Evolutionary conservation across 1,140 invertebrate genomes (phyloP), one percentile per base, ranked within the genome.

Genomic region (Drosophila parabipectinata): DNA sequence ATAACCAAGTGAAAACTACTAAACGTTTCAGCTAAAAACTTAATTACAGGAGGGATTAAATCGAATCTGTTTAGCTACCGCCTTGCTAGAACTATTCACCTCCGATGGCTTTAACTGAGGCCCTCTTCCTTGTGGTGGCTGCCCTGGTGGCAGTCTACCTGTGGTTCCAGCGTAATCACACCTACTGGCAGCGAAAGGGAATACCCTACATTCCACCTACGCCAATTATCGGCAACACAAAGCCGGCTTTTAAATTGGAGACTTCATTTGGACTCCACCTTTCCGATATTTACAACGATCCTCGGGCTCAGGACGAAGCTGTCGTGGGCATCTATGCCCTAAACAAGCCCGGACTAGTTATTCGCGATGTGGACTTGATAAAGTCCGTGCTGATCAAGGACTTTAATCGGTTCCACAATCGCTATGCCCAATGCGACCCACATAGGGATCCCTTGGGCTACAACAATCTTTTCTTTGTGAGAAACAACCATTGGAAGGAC

Each of bases 311-410:
- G 50, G 58, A 91, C 32, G 91, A 91, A n/a, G 77, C 91, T 6
- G 84, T 81, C 1, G 81, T 93, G 24, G 93, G 93, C 8, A 87
- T 93, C 14, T 93, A 93, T 68, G 85, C 92, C 30, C 74, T 92
- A 3, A 79, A 92, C 45, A 74, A 89, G 28, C 94, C 94, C 0
- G 87, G 75, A 0, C 54, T 94, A 10, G 61, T 94, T 1, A 74
- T 94, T 3, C 89, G 92, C 5, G 93, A 94, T 67, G 92, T 92
- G 0, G 92, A 93, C 12, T 59, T 94, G 1, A 84, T 94, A 0
- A 93, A 93, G 64, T 77, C 85, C 2, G 91, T 94, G 26, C 52
- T 94, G 4, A 90, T 94, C 1, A 93, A 93, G 61, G 93, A 93
- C 56, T 93, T 93, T 4, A 77, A 79, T 62, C 69, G 79, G 2